phyloP scores from a whole-genome alignment of 2,113 vertebrate species.

The Dipodomys merriami region DNA sequence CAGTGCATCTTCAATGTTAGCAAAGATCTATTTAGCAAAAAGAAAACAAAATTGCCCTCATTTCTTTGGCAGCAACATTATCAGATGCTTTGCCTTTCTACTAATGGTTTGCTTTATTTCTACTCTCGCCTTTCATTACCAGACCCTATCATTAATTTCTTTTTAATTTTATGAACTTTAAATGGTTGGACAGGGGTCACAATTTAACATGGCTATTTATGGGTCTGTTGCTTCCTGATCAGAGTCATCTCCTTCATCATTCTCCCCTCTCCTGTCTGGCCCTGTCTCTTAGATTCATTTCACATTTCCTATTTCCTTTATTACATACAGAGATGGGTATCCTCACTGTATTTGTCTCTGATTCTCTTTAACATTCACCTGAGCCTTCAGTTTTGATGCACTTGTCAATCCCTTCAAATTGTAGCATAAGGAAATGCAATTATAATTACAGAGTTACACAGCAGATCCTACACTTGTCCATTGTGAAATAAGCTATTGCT shows the following conservation, averaged over 20 bases:
- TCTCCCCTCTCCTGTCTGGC: too few species aligned
- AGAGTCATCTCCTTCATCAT: too few species aligned
- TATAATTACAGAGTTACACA: background rate
- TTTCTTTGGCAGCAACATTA: background rate
- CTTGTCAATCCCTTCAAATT: background rate
- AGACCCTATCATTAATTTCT: background rate
- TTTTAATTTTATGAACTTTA: too few species aligned
- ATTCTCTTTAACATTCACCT: background rate
- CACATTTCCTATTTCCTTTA: too few species aligned
- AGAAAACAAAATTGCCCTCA: background rate
- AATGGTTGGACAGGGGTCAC: too few species aligned
- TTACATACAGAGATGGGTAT: too few species aligned
- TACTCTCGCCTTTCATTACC: background rate
- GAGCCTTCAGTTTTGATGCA: background rate
- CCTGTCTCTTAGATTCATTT: too few species aligned
- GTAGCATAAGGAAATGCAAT: background rate
- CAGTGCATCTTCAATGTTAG: background rate
- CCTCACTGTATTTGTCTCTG: too few species aligned
- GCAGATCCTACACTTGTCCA: background rate
- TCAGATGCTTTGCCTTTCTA: background rate
- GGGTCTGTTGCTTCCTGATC: too few species aligned
- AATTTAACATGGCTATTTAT: too few species aligned
- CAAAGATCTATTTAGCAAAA: background rate
- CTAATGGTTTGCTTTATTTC: background rate
- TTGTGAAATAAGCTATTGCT: background rate